A percentile compares a stretch with the other conserved stretches of the same genome.
These are phyloP conservation scores for Enchytraeus crypticus DNA, from an alignment of 2,888 invertebrate genomes.

Conservation along the genomic window DNA sequence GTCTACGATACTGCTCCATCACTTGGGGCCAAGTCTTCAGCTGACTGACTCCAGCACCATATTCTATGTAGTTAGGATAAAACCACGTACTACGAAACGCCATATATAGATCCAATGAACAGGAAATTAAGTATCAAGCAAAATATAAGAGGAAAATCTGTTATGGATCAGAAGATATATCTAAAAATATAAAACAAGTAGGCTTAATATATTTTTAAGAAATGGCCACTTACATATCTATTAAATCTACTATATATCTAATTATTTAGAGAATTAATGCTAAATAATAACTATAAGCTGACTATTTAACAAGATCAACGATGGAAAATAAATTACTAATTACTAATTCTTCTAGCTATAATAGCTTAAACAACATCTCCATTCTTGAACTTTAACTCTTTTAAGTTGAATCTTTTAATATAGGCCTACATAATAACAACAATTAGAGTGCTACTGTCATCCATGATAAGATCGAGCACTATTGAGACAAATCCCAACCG, in stretches of 20 bases:
- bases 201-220: neutral
- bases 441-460: no score
- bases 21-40: conserved; percentile 21
- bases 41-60: conserved; percentile 19
- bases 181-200: neutral
- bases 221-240: neutral
- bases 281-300: neutral
- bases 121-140: neutral
- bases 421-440: no score
- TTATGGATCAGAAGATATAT: neutral
- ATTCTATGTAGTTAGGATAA: conserved; percentile 22
- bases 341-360: no score
- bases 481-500: no score
- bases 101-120: neutral
- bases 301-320: no score
- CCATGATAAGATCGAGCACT: no score
- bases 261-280: neutral
- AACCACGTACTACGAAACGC: conserved; percentile 22
- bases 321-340: neutral
- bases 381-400: no score
- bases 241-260: neutral
- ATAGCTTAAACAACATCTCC: no score
- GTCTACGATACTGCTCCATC: conserved; percentile 22
- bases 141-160: neutral
- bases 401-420: no score